Percentiles rank a stretch among this genome's conserved stretches.
These are phyloP conservation scores for Tenthredo livida DNA, from an alignment of 2,888 invertebrate genomes.

Conservation along the genomic window DNA sequence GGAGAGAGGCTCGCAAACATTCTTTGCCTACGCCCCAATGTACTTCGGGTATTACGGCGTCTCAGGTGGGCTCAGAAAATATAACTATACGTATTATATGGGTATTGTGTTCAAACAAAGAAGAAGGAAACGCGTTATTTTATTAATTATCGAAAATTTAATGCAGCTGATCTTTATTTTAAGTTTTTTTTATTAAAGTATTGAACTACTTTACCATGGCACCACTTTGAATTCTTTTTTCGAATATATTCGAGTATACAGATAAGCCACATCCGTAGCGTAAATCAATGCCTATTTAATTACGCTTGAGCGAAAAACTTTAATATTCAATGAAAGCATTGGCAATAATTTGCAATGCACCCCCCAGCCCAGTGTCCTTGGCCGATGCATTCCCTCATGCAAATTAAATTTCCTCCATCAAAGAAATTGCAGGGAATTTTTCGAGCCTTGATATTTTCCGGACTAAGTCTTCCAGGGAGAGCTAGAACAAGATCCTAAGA, in stretches of 20 bases:
- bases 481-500: neutral
- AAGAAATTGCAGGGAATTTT: neutral
- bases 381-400: neutral
- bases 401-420: neutral
- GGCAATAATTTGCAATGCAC: neutral
- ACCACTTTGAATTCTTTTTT: neutral
- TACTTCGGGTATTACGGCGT: constrained; percentile 91
- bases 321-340: neutral
- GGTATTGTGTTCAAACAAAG: neutral
- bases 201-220: neutral
- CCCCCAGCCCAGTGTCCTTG: neutral
- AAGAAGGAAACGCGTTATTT: neutral
- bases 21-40: constrained; percentile 92
- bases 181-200: neutral
- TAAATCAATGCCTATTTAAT: no score
- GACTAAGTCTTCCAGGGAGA: neutral
- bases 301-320: neutral
- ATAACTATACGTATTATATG: neutral
- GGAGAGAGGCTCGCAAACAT: constrained; percentile 89
- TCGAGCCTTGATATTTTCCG: neutral
- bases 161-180: neutral
- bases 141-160: neutral
- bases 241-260: no score
- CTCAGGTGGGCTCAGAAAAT: constrained; percentile 80
- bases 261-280: no score